These are phyloP conservation scores for Aphelenchoides fujianensis DNA, from an alignment of 1,140 invertebrate genomes.

Conservation along the genomic window DNA sequence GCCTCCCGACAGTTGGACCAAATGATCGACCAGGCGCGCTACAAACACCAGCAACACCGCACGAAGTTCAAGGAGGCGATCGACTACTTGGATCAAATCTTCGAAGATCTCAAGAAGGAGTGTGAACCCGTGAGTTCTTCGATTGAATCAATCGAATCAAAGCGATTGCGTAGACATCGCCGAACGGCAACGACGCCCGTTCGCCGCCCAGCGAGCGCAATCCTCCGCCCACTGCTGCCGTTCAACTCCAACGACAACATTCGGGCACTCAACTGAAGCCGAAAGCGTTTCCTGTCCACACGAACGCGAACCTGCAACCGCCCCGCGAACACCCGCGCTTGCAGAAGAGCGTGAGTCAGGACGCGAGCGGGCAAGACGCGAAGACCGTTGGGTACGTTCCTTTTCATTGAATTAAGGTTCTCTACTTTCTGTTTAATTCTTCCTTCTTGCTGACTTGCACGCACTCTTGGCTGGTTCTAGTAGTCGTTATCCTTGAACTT, in stretches of 20 bases:
- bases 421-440: too few relatives aligned
- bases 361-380: background rate
- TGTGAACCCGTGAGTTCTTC: constrained; percentile 27
- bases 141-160: too few relatives aligned
- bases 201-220: too few relatives aligned
- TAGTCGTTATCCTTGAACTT: too few relatives aligned
- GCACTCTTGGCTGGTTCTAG: too few relatives aligned
- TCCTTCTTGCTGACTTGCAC: too few relatives aligned
- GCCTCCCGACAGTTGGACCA: constrained; percentile 57
- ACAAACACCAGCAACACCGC: constrained; percentile 54
- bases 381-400: background rate
- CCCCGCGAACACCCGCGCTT: constrained; percentile 4
- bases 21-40: constrained; percentile 59
- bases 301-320: background rate
- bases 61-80: constrained; percentile 62
- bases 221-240: too few relatives aligned
- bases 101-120: constrained; percentile 60
- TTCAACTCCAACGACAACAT: too few relatives aligned
- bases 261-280: background rate
- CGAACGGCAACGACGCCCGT: constrained; percentile 4
- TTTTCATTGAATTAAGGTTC: background rate
- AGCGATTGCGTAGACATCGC: constrained; percentile 16
- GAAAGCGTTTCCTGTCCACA: background rate
- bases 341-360: constrained; percentile 16
- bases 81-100: constrained; percentile 61